Conservation (phyloP, 2,113 vertebrate species). For the Oriolus oriolus region DNA sequence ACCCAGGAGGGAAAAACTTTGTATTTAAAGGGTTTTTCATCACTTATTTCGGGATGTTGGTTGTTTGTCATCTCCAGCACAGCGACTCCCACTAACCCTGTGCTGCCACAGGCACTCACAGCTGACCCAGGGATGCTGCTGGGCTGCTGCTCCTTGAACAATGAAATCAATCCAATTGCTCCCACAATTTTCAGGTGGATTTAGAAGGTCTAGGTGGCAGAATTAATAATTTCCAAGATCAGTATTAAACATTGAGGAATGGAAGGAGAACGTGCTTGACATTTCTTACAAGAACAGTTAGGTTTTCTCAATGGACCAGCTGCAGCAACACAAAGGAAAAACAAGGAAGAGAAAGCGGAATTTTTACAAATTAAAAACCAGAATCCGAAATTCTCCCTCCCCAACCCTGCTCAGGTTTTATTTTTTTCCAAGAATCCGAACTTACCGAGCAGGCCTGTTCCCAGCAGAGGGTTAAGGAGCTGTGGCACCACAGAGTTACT, state of each 20-base stretch:
- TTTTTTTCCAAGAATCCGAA: conserved; percentile 30
- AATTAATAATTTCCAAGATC: conserved; percentile 20
- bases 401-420: neutral
- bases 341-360: conserved; percentile 45
- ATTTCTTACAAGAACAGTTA: neutral
- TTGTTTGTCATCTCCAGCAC: neutral
- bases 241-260: neutral
- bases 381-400: conserved; percentile 42
- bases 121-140: conserved; percentile 15
- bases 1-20: neutral
- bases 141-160: conserved; percentile 6
- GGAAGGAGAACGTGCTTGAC: neutral
- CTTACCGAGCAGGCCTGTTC: conserved; percentile 81
- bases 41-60: neutral
- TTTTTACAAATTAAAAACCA: conserved; percentile 39
- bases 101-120: conserved; percentile 62
- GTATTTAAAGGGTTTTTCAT: neutral
- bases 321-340: conserved; percentile 36
- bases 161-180: neutral
- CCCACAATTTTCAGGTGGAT: neutral
- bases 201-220: conserved; percentile 46
- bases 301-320: conserved; percentile 12
- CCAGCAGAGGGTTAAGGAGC: conserved; percentile 83
- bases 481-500: conserved; percentile 78
- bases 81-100: conserved; percentile 67